These are phyloP conservation scores for Colostygia pectinataria DNA, from an alignment of 2,888 invertebrate species.

Conservation along the genomic window DNA sequence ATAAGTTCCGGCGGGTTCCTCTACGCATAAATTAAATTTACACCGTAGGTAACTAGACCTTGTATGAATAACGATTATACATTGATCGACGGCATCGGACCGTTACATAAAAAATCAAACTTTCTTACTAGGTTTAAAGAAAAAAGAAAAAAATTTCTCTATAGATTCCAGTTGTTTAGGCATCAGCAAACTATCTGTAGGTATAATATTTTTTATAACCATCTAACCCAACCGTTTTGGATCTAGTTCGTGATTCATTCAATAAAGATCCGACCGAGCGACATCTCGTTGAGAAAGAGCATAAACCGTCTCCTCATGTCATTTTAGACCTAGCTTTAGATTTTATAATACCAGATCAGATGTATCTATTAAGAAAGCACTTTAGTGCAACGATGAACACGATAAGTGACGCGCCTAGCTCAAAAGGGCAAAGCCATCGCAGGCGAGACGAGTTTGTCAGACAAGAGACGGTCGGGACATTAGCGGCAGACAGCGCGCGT, in stretches of 20 bases:
- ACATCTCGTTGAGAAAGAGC: no score
- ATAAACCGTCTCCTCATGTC: no score
- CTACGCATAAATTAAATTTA: slow-evolving; percentile 36
- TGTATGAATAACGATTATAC: background rate
- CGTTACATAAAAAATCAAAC: no score
- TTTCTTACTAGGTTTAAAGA: no score
- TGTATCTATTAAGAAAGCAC: background rate
- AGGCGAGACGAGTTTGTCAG: slow-evolving; percentile 7
- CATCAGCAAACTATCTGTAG: no score
- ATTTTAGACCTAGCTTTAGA: no score
- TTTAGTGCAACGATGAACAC: slow-evolving; percentile 7
- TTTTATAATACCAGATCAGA: background rate
- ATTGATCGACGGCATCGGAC: background rate
- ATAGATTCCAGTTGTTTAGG: no score
- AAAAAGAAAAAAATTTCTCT: no score
- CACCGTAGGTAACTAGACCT: slow-evolving; percentile 1
- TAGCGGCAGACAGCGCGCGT: slow-evolving; percentile 13
- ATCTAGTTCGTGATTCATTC: no score
- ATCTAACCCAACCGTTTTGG: no score
- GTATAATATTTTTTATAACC: no score
- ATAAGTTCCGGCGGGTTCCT: slow-evolving; percentile 54
- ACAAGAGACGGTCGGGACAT: slow-evolving; percentile 9
- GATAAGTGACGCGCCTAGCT: slow-evolving; percentile 24
- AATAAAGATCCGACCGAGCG: no score
- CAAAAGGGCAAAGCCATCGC: slow-evolving; percentile 27